A percentile compares a stretch with the other conserved stretches of the same genome.
These are phyloP conservation scores for Cabera pusaria DNA, from an alignment of 2,888 invertebrate species.

Conservation along the genomic window DNA sequence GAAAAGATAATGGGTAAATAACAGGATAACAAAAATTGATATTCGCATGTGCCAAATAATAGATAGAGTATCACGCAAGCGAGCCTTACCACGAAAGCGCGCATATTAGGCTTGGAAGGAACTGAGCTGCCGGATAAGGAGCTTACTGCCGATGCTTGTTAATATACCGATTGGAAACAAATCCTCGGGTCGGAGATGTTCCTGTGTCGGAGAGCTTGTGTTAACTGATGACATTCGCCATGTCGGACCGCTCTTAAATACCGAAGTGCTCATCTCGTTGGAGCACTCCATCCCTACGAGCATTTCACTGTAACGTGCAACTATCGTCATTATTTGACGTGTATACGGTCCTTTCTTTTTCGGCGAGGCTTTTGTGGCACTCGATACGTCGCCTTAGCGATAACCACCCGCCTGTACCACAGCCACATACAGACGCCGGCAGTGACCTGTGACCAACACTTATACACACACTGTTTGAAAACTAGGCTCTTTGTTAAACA, in stretches of 20 bases:
- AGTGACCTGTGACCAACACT: too few species aligned
- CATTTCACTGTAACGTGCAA: slow-evolving; percentile 80
- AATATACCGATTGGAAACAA: slow-evolving; percentile 49
- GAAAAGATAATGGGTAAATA: too few species aligned
- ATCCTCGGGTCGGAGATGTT: slow-evolving; percentile 66
- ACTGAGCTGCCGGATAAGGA: slow-evolving; percentile 42
- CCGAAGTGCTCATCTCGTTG: slow-evolving; percentile 78
- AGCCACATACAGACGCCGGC: slow-evolving; percentile 30
- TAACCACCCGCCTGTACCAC: slow-evolving; percentile 54
- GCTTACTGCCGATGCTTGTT: slow-evolving; percentile 46
- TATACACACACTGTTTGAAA: too few species aligned
- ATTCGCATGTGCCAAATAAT: slow-evolving; percentile 63
- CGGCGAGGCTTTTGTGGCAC: slow-evolving; percentile 65
- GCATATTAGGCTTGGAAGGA: slow-evolving; percentile 69
- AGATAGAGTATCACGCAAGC: slow-evolving; percentile 44
- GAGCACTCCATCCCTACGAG: slow-evolving; percentile 79
- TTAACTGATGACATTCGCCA: slow-evolving; percentile 81
- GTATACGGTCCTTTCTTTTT: slow-evolving; percentile 79
- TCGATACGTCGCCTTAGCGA: slow-evolving; percentile 68
- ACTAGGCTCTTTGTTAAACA: too few species aligned
- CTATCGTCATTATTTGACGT: slow-evolving; percentile 80
- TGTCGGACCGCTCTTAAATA: slow-evolving; percentile 80
- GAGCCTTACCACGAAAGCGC: slow-evolving; percentile 77
- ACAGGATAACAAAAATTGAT: slow-evolving; percentile 31
- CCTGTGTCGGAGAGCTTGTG: slow-evolving; percentile 67